Percentiles rank a stretch among this genome's conserved stretches.
Conservation (phyloP, 2,113 vertebrate genomes). For the Phycodurus eques region DNA sequence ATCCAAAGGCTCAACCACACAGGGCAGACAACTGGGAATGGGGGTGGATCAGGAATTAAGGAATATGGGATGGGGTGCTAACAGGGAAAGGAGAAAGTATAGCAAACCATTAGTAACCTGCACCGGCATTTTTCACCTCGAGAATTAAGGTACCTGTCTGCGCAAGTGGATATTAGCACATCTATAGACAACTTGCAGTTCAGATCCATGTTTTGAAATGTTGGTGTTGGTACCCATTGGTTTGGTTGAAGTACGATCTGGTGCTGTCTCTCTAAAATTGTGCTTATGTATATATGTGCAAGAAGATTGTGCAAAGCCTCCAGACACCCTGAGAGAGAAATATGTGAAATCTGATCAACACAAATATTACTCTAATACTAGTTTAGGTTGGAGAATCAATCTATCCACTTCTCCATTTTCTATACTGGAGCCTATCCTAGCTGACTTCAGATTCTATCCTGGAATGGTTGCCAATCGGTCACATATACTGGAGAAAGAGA, state of each 20-base stretch:
- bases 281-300: too few relatives aligned
- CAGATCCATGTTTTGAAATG: not conserved
- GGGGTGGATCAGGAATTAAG: constrained; percentile 38
- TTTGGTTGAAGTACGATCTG: not conserved
- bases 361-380: too few relatives aligned
- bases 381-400: too few relatives aligned
- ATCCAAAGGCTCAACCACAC: constrained; percentile 47
- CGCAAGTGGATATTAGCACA: not conserved
- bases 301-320: too few relatives aligned
- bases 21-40: constrained; percentile 9
- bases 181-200: not conserved
- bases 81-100: not conserved
- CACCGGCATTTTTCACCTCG: not conserved
- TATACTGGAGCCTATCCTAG: too few relatives aligned
- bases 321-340: too few relatives aligned
- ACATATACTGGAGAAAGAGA: too few relatives aligned
- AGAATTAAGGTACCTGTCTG: not conserved
- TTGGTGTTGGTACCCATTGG: not conserved
- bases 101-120: not conserved
- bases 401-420: too few relatives aligned
- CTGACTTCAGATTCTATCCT: too few relatives aligned
- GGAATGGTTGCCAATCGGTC: too few relatives aligned
- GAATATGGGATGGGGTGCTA: not conserved
- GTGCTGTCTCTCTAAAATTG: not conserved
- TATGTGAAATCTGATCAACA: too few relatives aligned